Evolutionary conservation across 2,888 invertebrate genomes (phyloP), one percentile per base, ranked within the genome.

Genomic region (Colletes collaris): DNA sequence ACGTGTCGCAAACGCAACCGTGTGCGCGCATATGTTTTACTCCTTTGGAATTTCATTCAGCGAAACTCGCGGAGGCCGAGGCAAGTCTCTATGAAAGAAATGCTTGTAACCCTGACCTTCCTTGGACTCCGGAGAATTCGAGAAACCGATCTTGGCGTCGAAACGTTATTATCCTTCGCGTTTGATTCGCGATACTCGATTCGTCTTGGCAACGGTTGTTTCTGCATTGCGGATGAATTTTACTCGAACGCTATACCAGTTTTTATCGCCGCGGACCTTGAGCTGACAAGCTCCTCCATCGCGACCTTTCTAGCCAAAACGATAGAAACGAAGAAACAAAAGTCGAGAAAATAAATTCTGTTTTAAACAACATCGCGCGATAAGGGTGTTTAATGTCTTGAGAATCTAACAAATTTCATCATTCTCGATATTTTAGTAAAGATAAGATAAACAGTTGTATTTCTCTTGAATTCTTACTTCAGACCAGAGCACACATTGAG

Each of bases 181-280:
- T 60, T 52, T 46, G 27, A 62, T 40, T 63, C 58, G 58, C 19
- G 49, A 65, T 5, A 52, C 10, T n/a, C 50, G 58, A 50, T 55
- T 27, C 49, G 37, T 46, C 40, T 37, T 63, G 52, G 63, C 55
- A 49, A 50, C 58, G 50, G 50, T 37, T 68, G 53, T 37, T 63
- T 58, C 77, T 68, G 77, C 76, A 77, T 63, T 77, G 76, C 76
- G 59, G 76, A 37, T 52, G 53, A 59, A 65, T 52, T 64, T 44
- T 49, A 8, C 44, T 10, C 8, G 50, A 4, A 27, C 10, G 44
- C 27, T 40, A 35, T 50, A 49, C 19, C n/a, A 68, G 49, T 19
- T 40, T n/a, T 0, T 5, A 8, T 16, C 27, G 46, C 52, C 16
- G 35, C 7, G 40, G 10, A 8, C 40, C 37, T 27, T 16, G 53